These are phyloP conservation scores for Connochaetes taurinus DNA, from an alignment of 2,113 vertebrate genomes.

Conservation along the genomic window DNA sequence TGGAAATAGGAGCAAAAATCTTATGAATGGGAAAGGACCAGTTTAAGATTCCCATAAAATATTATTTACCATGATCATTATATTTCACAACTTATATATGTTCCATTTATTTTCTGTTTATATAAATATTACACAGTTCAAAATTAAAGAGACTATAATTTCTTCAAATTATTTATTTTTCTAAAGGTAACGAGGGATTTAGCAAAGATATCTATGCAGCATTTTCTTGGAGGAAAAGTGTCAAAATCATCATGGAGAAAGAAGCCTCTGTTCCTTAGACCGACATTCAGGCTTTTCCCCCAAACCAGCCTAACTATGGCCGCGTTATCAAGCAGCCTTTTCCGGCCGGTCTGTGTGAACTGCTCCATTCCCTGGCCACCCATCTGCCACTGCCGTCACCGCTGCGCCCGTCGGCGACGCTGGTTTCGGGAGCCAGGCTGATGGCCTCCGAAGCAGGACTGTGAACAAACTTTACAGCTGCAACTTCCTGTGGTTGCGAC, in stretches of 20 bases:
- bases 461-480: constrained; percentile 70
- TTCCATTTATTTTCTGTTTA: not conserved
- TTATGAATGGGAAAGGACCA: not conserved
- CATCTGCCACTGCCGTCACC: constrained; percentile 75
- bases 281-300: constrained; percentile 1
- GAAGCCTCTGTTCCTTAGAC: not conserved
- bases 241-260: constrained; percentile 22
- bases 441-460: constrained; percentile 57
- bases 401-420: constrained; percentile 64
- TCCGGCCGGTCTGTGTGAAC: constrained; percentile 76
- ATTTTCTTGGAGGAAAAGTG: constrained; percentile 1
- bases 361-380: constrained; percentile 76
- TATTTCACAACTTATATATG: not conserved
- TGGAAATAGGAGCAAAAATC: constrained; percentile 16
- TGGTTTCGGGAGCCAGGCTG: constrained; percentile 60
- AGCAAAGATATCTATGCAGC: not conserved
- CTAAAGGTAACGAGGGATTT: constrained; percentile 30
- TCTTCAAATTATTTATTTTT: constrained; percentile 23
- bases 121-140: not conserved
- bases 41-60: constrained; percentile 21
- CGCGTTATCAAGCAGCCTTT: constrained; percentile 78
- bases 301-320: constrained; percentile 76
- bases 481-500: constrained; percentile 81
- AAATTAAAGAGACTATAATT: constrained; percentile 12
- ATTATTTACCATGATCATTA: constrained; percentile 28